A percentile compares a stretch with the other conserved stretches of the same genome.
phyloP scores from a whole-genome alignment of 2,888 invertebrate species.

The Phortica okadai region DNA sequence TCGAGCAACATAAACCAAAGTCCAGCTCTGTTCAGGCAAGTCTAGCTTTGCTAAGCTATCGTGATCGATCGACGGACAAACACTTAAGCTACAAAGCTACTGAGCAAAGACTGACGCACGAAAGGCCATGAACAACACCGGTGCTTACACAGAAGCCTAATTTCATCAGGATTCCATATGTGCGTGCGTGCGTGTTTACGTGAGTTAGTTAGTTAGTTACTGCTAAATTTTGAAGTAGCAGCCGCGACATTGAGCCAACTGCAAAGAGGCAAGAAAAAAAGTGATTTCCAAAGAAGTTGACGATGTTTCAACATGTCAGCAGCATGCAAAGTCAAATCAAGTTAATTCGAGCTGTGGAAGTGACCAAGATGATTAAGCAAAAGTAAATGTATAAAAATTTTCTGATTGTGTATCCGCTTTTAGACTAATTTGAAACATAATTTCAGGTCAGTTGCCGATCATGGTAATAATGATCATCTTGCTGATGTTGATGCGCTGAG shows the following conservation, averaged over 20 bases:
- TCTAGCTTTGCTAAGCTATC: slow-evolving; percentile 68
- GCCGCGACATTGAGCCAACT: background rate
- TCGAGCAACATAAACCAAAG: background rate
- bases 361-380: background rate
- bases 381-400: slow-evolving; percentile 20
- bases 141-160: slow-evolving; percentile 73
- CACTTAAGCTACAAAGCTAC: slow-evolving; percentile 23
- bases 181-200: slow-evolving; percentile 35
- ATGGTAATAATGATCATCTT: background rate
- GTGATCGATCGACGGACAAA: slow-evolving; percentile 56
- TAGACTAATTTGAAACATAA: slow-evolving; percentile 30
- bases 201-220: background rate
- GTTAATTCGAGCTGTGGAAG: background rate
- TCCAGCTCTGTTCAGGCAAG: slow-evolving; percentile 58
- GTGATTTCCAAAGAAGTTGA: slow-evolving; percentile 49
- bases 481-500: slow-evolving; percentile 61
- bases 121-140: slow-evolving; percentile 52
- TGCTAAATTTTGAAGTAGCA: too few relatives aligned
- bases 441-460: background rate
- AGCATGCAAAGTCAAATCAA: slow-evolving; percentile 1
- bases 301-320: slow-evolving; percentile 29
- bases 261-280: slow-evolving; percentile 46
- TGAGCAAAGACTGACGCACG: slow-evolving; percentile 36
- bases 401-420: slow-evolving; percentile 18
- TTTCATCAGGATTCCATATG: slow-evolving; percentile 61